Base-by-base conservation (phyloP, 2,797 vertebrate species). In the Onychomys torridus region DNA sequence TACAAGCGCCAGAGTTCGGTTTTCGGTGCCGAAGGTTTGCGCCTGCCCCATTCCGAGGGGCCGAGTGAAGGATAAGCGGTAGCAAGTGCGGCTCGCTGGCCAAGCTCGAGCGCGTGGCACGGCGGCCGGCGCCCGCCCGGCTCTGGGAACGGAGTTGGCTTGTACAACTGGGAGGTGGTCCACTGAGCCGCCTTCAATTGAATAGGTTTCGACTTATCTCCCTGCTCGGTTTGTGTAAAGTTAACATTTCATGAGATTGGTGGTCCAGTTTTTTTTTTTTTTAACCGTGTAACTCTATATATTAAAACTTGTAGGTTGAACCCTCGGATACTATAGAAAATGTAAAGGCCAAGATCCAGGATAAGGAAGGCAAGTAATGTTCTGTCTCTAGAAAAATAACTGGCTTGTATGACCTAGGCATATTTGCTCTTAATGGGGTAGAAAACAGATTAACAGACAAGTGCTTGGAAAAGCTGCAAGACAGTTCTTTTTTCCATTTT, bases 281-380 rank as follows among this genome's bases (percentile, higher is more conserved):
- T n/a, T n/a, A n/a, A 17, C 19, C 17, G 12, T 46, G 29, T 92
- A 73, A 57, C 1, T 13, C 49, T 43, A 2, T n/a, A 0, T 40
- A 88, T 92, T 49, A 52, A 86, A 40, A 17, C 13, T 96, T 0
- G 2, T 29, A 99, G 99, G 99, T 99, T 98, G 99, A 99, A 92
- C 99, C 99, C 85, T 99, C 99, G 61, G 99, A 99, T 98, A 99
- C 99, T 3, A 99, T 99, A 89, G 99, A 99, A 98, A 99, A 99
- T 99, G 99, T 99, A 40, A 99, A 99, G 97, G 99, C 99, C 21
- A 99, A 99, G 97, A 99, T 99, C 98, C 99, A 99, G 98, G 99
- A 99, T 98, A 99, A 99, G 98, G 99, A 99, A 98, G 99, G 99
- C 99, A 97, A 98, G 98, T 87, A 40, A 1, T 63, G 11, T 4